A percentile compares a stretch with the other conserved stretches of the same genome.
Conservation (phyloP, 2,797 vertebrate genomes). For the Alfaro cultratus region DNA sequence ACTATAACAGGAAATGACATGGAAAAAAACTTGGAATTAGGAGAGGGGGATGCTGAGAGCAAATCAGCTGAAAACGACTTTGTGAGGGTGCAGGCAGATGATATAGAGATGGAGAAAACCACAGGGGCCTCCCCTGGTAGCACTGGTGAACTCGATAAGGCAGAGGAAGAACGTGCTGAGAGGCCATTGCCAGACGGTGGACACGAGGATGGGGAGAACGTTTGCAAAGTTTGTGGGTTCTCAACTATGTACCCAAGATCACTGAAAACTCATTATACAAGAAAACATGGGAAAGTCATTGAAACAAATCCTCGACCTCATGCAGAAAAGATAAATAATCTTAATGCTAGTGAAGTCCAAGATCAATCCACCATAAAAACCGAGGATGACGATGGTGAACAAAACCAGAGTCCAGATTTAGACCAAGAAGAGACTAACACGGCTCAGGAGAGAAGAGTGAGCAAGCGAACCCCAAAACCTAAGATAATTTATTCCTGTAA, state of each 20-base stretch:
- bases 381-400: slow-evolving; percentile 38
- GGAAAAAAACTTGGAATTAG: slow-evolving; percentile 66
- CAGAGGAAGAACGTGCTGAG: slow-evolving; percentile 22
- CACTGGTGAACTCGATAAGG: slow-evolving; percentile 51
- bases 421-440: slow-evolving; percentile 65
- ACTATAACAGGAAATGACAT: slow-evolving; percentile 54
- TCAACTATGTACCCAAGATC: slow-evolving; percentile 78
- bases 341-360: slow-evolving; percentile 33
- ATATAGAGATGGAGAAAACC: slow-evolving; percentile 50
- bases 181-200: slow-evolving; percentile 13
- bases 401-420: slow-evolving; percentile 48
- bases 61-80: slow-evolving; percentile 50
- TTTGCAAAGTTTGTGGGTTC: slow-evolving; percentile 71
- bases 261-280: slow-evolving; percentile 81
- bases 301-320: slow-evolving; percentile 15
- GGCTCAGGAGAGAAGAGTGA: slow-evolving; percentile 71
- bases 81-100: slow-evolving; percentile 31
- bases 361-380: slow-evolving; percentile 45
- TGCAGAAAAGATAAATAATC: slow-evolving; percentile 26
- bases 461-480: slow-evolving; percentile 71
- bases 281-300: slow-evolving; percentile 67
- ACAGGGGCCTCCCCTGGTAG: slow-evolving; percentile 50
- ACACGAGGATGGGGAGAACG: slow-evolving; percentile 33
- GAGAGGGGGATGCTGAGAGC: slow-evolving; percentile 47
- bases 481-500: slow-evolving; percentile 76